Conservation (phyloP, 2,113 vertebrate species). For the Dryoscopus gambensis region DNA sequence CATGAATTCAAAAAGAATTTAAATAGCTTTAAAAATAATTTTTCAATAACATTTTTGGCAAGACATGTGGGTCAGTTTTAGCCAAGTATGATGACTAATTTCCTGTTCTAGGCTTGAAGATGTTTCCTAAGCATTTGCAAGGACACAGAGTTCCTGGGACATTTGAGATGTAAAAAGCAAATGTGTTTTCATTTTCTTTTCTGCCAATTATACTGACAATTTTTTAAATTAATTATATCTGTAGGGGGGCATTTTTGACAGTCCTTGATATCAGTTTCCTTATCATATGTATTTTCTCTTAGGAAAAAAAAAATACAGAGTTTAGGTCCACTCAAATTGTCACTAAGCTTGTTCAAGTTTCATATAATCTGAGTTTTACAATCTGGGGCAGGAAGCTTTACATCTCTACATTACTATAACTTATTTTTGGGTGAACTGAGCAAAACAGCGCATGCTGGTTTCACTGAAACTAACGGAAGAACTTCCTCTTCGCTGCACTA, state of each 20-base stretch:
- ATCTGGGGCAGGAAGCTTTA: not conserved
- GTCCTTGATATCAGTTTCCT: not conserved
- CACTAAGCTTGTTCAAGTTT: not conserved
- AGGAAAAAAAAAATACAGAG: rapidly evolving
- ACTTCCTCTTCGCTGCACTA: not conserved
- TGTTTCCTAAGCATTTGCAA: not conserved
- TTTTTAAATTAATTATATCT: not conserved
- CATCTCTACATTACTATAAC: not conserved
- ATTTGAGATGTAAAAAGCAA: not conserved
- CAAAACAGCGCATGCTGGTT: rapidly evolving
- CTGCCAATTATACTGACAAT: not conserved
- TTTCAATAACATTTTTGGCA: not conserved
- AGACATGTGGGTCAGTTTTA: not conserved
- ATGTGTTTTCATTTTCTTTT: not conserved
- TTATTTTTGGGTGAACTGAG: not conserved
- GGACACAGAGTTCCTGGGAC: not conserved
- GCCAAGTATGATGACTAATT: conserved; percentile 23
- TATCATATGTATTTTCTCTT: not conserved
- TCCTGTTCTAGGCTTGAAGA: not conserved
- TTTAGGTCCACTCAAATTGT: not conserved
- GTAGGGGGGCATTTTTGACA: not conserved
- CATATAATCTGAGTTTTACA: not conserved
- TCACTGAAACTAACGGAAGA: not conserved
- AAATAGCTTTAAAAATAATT: not conserved
- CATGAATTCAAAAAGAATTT: not conserved